Base-by-base conservation (phyloP, 2,888 invertebrate species). In the Euclidia mi region DNA sequence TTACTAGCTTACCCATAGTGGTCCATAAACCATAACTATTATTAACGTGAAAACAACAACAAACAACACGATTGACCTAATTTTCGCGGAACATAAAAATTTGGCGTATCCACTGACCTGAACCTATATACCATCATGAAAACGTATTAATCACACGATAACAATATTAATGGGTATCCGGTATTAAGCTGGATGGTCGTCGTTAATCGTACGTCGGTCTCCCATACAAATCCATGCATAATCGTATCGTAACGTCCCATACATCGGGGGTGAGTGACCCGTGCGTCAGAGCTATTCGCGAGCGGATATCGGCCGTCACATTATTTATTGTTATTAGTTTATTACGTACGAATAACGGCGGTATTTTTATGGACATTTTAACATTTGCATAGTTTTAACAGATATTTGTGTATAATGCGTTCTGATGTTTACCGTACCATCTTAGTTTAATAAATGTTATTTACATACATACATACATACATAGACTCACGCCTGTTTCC, bases 311-410 rank as follows among this genome's bases (percentile, higher is more conserved):
- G 76, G 28, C 31, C 43, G 58, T 65, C 73, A 51, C 63, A 66
- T 68, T 57, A 65, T 65, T 66, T 68, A 75, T 71, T 69, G 48
- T 68, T 72, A 72, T n/a, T n/a, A n/a, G n/a, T n/a, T n/a, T n/a
- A n/a, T 68, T 71, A 52, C 60, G 46, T 45, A 56, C 45, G 42
- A 37, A 57, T 69, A 75, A 75, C 73, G 76, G 71, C 37, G 37
- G 2, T 31, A 40, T 59, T 48, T 59, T 62, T 61, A 56, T 62
- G 49, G 35, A 18, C 41, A 47, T 52, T 56, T 44, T 40, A 40
- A 47, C 9, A 72, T 72, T 70, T 59, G 42, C 55, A 64, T 66
- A 53, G 43, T 38, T 47, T 60, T 35, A 17, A 31, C 20, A 14
- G 29, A 46, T 46, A 31, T 50, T 52, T 62, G 18, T 52, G 10